Base-by-base conservation (phyloP, 1,140 invertebrate genomes). In the Lasioglossum baleicum region DNA sequence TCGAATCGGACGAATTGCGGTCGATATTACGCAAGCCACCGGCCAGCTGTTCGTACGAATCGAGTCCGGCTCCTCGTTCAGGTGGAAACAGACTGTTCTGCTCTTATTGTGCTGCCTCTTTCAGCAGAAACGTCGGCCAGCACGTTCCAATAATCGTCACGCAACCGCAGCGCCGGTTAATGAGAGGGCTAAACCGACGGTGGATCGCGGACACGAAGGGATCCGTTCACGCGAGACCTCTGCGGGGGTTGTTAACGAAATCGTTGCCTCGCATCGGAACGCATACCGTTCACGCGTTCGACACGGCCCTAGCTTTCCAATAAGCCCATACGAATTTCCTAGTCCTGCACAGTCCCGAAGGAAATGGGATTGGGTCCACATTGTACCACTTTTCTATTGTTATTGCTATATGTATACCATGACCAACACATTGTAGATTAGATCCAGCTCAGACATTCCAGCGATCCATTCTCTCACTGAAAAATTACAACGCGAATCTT, bases 181-280 rank as follows among this genome's bases (percentile, higher is more conserved):
- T 44, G 64, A 75, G 40, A 48, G 22, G 53, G 64, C 26, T 15
- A 22, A 26, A 44, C 35, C 58, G 40, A 63, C 71, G 72, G 42
- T 17, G 35, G 66, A 56, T 42, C 73, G 73, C 60, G n/a, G 22
- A 31, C 64, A 66, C 64, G 64, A 48, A 66, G 31, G 31, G 51
- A 26, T 31, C 66, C 48, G 73, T 75, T 67, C 73, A 58, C 73
- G 73, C 63, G 63, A 75, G 40, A 63, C 40, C 40, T n/a, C 7
- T 22, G 40, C 58, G 58, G 58, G 68, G 73, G 35, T 66, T 75
- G 15, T 67, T 67, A 66, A 75, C 35, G 15, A 75, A 75, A 75
- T 75, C 72, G 72, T 66, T 75, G 48, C 61, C 11, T 22, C 13
- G 51, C 31, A 42, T 75, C 70, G n/a, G 44, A 75, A 58, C 5